Conservation (phyloP, 2,113 vertebrate genomes). For the Saguinus imperator region DNA sequence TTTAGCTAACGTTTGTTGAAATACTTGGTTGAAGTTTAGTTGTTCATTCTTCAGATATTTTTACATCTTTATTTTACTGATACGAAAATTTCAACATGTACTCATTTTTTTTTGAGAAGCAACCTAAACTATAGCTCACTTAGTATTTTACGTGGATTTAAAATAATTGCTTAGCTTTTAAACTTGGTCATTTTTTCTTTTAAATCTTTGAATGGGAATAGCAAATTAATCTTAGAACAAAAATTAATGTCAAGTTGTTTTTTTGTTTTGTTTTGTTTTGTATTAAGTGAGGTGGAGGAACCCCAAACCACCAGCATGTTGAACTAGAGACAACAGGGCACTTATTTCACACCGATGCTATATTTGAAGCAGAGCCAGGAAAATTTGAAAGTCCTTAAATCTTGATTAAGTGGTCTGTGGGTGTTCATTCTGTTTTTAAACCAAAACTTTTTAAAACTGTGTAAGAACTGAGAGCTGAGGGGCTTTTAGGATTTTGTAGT, state of each 20-base stretch:
- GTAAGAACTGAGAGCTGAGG: constrained; percentile 77
- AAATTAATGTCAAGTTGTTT: constrained; percentile 68
- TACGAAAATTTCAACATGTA: constrained; percentile 67
- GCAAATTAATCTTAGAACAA: constrained; percentile 72
- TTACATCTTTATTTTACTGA: constrained; percentile 74
- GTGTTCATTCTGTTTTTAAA: constrained; percentile 76
- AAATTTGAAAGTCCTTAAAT: constrained; percentile 78
- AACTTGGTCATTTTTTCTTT: constrained; percentile 81
- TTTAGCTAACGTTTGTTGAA: constrained; percentile 76
- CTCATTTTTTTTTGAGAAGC: constrained; percentile 80
- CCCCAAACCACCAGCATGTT: constrained; percentile 66
- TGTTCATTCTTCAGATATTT: constrained; percentile 56
- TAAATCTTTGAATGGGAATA: constrained; percentile 78
- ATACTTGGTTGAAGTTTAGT: constrained; percentile 67
- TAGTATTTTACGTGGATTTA: constrained; percentile 69
- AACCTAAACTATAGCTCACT: constrained; percentile 50
- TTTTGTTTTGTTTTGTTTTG: constrained; percentile 63
- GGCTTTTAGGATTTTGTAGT: constrained; percentile 76
- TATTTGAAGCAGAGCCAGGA: constrained; percentile 84
- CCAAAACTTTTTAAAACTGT: constrained; percentile 72
- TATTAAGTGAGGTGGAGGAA: constrained; percentile 68
- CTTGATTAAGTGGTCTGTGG: constrained; percentile 80
- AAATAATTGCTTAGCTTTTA: constrained; percentile 74
- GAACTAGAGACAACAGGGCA: constrained; percentile 67
- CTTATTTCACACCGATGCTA: constrained; percentile 65